Base-by-base conservation (phyloP, 2,888 invertebrate species). In the Coleophora flavipennella region DNA sequence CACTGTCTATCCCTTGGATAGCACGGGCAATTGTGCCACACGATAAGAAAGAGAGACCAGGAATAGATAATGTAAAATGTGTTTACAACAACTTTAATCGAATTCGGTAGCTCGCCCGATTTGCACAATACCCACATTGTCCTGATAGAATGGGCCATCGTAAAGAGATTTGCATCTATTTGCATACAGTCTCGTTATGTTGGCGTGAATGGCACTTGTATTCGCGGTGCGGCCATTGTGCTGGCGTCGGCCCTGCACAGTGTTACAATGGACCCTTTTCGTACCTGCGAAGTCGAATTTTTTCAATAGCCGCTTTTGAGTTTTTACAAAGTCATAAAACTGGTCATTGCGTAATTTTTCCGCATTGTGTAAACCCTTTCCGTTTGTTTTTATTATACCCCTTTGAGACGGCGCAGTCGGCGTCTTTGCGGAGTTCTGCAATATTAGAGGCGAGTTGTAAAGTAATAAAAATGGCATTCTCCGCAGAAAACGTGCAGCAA, bases 311-410 rank as follows among this genome's bases (percentile, higher is more conserved):
- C 36, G 42, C 53, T 62, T 63, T 64, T 57, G 50, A 58, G 56
- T 62, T 63, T 64, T 57, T 50, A 58, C 57, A 54, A 49, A 44
- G 40, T 64, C 71, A 55, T 80, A 79, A 80, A 81, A 73, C 65
- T 64, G 48, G 64, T 55, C 58, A 72, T 83, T 81, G 84, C 84
- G 76, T 80, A 84, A 81, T 77, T 78, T 75, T 81, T 80, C 79
- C 64, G 79, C 78, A 77, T 81, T 81, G 73, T 78, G 58, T 66
- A 72, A 81, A 84, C 83, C 83, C 84, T 83, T 84, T 84, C 76
- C 78, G 75, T 78, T 78, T 78, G 79, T 79, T 77, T 81, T 80
- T 79, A 78, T 74, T 70, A 53, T 67, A 70, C 64, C 67, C 75
- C 62, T 74, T 78, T 75, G 72, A 72, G 62, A 65, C 59, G 53